phyloP scores from a whole-genome alignment of 2,888 invertebrate species.

The Cheiracanthium punctorium region DNA sequence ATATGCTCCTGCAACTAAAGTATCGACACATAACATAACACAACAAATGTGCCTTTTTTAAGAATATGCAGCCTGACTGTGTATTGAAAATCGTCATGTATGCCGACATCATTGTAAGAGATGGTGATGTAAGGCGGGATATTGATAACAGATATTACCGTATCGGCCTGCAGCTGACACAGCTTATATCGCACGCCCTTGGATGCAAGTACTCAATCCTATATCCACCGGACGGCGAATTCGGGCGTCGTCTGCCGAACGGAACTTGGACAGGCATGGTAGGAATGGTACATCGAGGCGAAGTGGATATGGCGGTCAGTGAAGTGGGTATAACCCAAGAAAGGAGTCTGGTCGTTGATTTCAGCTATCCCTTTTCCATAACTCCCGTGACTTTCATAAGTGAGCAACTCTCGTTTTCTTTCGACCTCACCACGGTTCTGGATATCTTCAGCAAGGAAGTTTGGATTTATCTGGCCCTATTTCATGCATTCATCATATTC shows the following conservation, averaged over 20 bases:
- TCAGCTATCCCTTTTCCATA: constrained; percentile 75
- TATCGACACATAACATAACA: too few species aligned
- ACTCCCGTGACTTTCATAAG: constrained; percentile 18
- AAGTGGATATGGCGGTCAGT: constrained; percentile 79
- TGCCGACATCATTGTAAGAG: too few species aligned
- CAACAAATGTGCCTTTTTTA: too few species aligned
- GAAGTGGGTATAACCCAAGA: constrained; percentile 79
- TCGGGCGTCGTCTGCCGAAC: background rate
- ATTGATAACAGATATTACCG: background rate
- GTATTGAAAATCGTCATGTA: too few species aligned
- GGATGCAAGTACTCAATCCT: background rate
- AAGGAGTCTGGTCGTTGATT: constrained; percentile 79
- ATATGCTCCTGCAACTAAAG: too few species aligned
- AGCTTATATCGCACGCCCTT: constrained; percentile 11
- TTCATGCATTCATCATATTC: background rate
- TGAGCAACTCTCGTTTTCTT: background rate
- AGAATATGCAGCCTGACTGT: too few species aligned
- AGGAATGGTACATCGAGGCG: constrained; percentile 26
- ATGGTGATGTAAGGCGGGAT: too few species aligned
- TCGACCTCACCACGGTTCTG: background rate
- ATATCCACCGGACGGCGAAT: background rate
- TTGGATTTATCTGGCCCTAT: background rate
- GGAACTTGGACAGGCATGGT: constrained; percentile 73
- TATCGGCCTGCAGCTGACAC: background rate
- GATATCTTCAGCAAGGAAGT: constrained; percentile 10